Percentiles rank a stretch among this genome's conserved stretches.
Conservation (phyloP, 2,113 vertebrate genomes). For the Chamaea fasciata region DNA sequence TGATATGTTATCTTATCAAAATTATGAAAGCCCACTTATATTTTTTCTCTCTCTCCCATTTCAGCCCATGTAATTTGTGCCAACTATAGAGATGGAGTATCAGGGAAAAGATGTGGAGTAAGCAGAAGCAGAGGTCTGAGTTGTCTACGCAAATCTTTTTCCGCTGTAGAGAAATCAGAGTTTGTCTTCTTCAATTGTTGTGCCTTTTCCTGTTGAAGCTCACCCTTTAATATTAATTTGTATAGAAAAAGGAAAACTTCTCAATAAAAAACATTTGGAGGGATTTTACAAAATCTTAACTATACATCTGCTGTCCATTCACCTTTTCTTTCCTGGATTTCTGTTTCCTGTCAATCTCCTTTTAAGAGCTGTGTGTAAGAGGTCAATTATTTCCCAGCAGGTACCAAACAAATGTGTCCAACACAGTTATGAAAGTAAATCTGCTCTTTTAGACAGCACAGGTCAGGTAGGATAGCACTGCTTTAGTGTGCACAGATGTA, state of each 20-base stretch:
- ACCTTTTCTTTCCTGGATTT: not conserved
- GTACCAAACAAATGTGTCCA: not conserved
- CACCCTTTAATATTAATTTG: not conserved
- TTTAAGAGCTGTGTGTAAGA: not conserved
- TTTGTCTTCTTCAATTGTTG: not conserved
- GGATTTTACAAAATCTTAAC: not conserved
- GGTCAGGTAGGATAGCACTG: not conserved
- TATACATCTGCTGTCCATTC: not conserved
- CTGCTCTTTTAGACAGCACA: not conserved
- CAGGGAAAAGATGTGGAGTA: not conserved
- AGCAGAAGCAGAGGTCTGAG: not conserved
- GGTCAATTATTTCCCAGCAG: not conserved
- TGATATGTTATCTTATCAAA: not conserved
- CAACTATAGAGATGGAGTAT: not conserved
- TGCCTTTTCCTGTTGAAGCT: not conserved
- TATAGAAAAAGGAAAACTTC: not conserved
- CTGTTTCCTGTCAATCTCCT: not conserved
- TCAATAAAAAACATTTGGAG: not conserved
- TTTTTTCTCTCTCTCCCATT: not conserved
- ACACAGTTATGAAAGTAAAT: not conserved
- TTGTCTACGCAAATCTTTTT: not conserved
- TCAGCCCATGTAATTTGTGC: not conserved
- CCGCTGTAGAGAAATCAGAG: not conserved
- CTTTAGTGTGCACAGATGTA: not conserved
- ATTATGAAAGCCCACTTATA: not conserved